Percentiles rank a stretch among this genome's conserved stretches.
These are phyloP conservation scores for Himalopsyche tibetana DNA, from an alignment of 2,888 invertebrate genomes.

Conservation along the genomic window DNA sequence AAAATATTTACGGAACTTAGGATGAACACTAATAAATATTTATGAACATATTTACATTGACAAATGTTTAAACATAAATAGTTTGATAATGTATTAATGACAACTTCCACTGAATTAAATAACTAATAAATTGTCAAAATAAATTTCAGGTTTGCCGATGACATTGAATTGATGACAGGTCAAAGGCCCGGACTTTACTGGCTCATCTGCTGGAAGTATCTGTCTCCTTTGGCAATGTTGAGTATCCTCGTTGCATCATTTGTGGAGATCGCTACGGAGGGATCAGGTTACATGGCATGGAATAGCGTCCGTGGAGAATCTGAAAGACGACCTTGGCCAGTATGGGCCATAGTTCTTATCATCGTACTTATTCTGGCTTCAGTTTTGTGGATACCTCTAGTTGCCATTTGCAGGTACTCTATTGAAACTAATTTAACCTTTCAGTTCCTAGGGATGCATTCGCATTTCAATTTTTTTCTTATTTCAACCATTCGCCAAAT, in stretches of 20 bases:
- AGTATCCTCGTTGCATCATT: slow-evolving; percentile 90
- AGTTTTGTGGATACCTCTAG: slow-evolving; percentile 90
- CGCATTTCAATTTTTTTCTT: too few species aligned
- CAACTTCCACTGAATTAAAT: too few species aligned
- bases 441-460: too few species aligned
- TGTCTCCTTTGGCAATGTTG: slow-evolving; percentile 93
- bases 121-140: neutral
- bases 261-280: slow-evolving; percentile 86
- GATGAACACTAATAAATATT: too few species aligned
- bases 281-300: slow-evolving; percentile 93
- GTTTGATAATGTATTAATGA: too few species aligned
- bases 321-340: slow-evolving; percentile 89
- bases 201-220: slow-evolving; percentile 96
- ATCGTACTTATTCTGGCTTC: slow-evolving; percentile 85
- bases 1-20: too few species aligned
- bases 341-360: slow-evolving; percentile 88
- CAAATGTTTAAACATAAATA: too few species aligned
- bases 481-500: too few species aligned
- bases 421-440: too few species aligned
- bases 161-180: slow-evolving; percentile 97
- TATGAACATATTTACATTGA: neutral
- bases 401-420: slow-evolving; percentile 86
- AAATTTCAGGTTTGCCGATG: slow-evolving; percentile 88
- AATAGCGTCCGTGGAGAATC: slow-evolving; percentile 84
- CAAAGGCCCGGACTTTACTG: slow-evolving; percentile 91